Evolutionary conservation across 37 sponge, comb jelly and placozoan species (phyloP).

Genomic region (Tethya wilhelma): DNA sequence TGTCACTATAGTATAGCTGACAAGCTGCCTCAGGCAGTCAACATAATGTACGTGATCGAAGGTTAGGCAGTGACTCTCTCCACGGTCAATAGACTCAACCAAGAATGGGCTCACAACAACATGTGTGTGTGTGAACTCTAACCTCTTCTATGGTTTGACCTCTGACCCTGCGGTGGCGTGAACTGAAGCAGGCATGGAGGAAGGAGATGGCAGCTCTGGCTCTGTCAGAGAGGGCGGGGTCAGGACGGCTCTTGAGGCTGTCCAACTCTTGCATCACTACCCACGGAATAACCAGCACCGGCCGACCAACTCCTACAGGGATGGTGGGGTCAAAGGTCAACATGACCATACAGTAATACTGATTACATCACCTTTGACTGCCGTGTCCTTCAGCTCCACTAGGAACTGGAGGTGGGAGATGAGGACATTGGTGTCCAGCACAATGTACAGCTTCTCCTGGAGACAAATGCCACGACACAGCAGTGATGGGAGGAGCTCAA

Average conservation of each 20-base stretch:
- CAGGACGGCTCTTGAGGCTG: conserved; percentile 46
- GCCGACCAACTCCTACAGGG: conserved; percentile 61
- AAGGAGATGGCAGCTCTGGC: conserved; percentile 74
- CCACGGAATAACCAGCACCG: conserved; percentile 86
- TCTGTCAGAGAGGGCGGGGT: not conserved
- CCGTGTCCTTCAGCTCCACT: conserved; percentile 73
- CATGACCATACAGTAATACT: too few species aligned
- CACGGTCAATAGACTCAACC: not conserved
- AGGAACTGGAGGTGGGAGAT: conserved; percentile 83
- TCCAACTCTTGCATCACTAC: conserved; percentile 91
- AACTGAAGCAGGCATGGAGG: conserved; percentile 63
- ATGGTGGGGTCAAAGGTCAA: too few species aligned
- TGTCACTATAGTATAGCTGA: not conserved
- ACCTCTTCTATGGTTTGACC: conserved; percentile 89
- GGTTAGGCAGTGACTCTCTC: not conserved
- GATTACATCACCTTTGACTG: too few species aligned
- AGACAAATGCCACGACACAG: not conserved
- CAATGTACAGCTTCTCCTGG: conserved; percentile 73
- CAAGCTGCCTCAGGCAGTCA: not conserved
- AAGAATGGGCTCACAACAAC: not conserved
- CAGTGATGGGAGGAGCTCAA: not conserved
- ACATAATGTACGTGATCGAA: not conserved
- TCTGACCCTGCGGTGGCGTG: conserved; percentile 65
- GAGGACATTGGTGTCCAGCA: conserved; percentile 90
- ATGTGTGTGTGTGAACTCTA: too few species aligned